phyloP scores from a whole-genome alignment of 2,797 vertebrate species.

The Sus cebifrons region DNA sequence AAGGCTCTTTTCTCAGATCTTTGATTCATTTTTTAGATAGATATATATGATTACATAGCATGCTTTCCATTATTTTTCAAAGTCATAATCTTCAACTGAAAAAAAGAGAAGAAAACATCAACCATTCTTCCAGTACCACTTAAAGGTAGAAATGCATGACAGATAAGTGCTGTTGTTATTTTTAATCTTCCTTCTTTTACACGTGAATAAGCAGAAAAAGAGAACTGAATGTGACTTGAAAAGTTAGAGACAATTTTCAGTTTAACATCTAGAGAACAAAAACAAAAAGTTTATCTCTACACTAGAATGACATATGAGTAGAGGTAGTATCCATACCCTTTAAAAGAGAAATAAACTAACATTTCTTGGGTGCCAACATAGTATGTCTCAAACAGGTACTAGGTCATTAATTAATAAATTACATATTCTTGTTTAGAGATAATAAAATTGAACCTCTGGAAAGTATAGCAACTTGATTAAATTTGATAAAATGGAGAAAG shows the following conservation, averaged over 20 bases:
- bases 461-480: not conserved
- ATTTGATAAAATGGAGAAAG: not conserved
- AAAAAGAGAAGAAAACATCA: constrained; percentile 13
- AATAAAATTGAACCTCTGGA: not conserved
- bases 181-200: constrained; percentile 13
- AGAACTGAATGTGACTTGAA: constrained; percentile 26
- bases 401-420: not conserved
- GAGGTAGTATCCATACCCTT: not conserved
- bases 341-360: not conserved
- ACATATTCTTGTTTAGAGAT: constrained; percentile 11
- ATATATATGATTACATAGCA: not conserved
- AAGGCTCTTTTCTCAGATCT: not conserved
- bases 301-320: not conserved
- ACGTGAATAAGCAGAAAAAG: constrained; percentile 34
- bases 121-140: not conserved
- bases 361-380: not conserved
- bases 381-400: not conserved
- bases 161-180: constrained; percentile 26
- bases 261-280: constrained; percentile 5
- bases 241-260: constrained; percentile 5
- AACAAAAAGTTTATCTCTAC: not conserved
- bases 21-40: not conserved
- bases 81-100: constrained; percentile 5
- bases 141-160: constrained; percentile 7
- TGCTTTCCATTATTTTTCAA: constrained; percentile 37